Conservation (phyloP, 2,888 invertebrate genomes). For the Acanthoscelides obtectus region DNA sequence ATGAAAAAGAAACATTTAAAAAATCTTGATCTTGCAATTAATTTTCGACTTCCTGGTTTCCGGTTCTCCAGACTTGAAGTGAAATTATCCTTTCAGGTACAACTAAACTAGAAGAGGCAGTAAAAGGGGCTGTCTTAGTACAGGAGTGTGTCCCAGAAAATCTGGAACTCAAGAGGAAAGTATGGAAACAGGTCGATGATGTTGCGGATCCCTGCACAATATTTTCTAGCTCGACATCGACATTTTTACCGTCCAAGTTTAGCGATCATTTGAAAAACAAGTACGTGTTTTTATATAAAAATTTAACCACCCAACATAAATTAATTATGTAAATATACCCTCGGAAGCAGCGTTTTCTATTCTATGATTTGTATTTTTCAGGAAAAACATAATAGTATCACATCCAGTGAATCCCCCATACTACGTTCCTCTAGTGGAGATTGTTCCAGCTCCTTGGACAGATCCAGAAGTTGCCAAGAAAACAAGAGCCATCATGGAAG, state of each 20-base stretch:
- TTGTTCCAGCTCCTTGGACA: conserved; percentile 94
- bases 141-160: conserved; percentile 95
- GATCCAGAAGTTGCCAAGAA: conserved; percentile 67
- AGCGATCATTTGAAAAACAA: conserved; percentile 74
- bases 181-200: conserved; percentile 74
- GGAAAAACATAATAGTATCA: conserved; percentile 69
- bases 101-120: conserved; percentile 62
- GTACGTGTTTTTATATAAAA: conserved; percentile 26
- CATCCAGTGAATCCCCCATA: conserved; percentile 98
- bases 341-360: conserved; percentile 1
- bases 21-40: no score
- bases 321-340: neutral
- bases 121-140: conserved; percentile 72
- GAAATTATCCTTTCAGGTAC: conserved; percentile 54
- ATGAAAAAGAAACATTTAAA: no score
- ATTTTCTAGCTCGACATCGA: conserved; percentile 90
- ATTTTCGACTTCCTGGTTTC: no score
- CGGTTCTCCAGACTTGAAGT: no score
- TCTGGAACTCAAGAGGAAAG: conserved; percentile 74
- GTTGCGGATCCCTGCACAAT: conserved; percentile 73
- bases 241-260: conserved; percentile 83
- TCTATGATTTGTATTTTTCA: conserved; percentile 27
- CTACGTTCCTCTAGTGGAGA: conserved; percentile 89
- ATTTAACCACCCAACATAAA: neutral
- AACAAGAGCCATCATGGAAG: conserved; percentile 73